A percentile compares a stretch with the other conserved stretches of the same genome.
phyloP scores from a whole-genome alignment of 1,140 invertebrate species.

The Limonius californicus region DNA sequence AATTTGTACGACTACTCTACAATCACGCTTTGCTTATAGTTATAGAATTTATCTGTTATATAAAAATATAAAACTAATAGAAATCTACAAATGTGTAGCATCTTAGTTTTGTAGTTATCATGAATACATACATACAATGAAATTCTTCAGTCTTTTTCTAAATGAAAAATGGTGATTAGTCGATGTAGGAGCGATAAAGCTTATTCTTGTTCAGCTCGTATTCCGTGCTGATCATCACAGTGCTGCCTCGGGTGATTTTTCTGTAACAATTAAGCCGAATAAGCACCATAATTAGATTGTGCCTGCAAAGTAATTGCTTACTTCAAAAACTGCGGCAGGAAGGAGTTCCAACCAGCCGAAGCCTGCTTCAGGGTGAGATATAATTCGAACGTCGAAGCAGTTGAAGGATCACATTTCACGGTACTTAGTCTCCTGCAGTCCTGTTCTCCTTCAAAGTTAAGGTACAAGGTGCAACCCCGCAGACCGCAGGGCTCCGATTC shows the following conservation, averaged over 20 bases:
- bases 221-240: slow-evolving; percentile 43
- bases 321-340: slow-evolving; percentile 70
- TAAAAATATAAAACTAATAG: slow-evolving; percentile 24
- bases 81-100: slow-evolving; percentile 13
- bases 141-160: slow-evolving; percentile 21
- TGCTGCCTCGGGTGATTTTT: slow-evolving; percentile 43
- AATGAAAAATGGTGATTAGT: slow-evolving; percentile 24
- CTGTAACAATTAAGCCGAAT: slow-evolving; percentile 29
- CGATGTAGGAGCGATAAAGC: slow-evolving; percentile 36
- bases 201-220: slow-evolving; percentile 41
- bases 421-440: slow-evolving; percentile 53
- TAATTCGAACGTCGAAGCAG: slow-evolving; percentile 83
- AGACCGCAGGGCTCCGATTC: slow-evolving; percentile 81
- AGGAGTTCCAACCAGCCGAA: slow-evolving; percentile 73
- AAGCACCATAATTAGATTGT: slow-evolving; percentile 8
- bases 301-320: slow-evolving; percentile 15
- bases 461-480: slow-evolving; percentile 71
- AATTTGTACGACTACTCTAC: slow-evolving; percentile 21
- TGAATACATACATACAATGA: slow-evolving; percentile 23
- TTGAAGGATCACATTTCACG: slow-evolving; percentile 78
- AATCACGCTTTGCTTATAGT: slow-evolving; percentile 25
- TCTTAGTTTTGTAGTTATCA: slow-evolving; percentile 20
- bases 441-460: slow-evolving; percentile 66
- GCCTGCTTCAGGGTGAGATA: slow-evolving; percentile 82
- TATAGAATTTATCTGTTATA: slow-evolving; percentile 16